Evolutionary conservation across 2,888 invertebrate species (phyloP), one percentile per base, ranked within the genome.

Genomic region (Drosophila cognata): DNA sequence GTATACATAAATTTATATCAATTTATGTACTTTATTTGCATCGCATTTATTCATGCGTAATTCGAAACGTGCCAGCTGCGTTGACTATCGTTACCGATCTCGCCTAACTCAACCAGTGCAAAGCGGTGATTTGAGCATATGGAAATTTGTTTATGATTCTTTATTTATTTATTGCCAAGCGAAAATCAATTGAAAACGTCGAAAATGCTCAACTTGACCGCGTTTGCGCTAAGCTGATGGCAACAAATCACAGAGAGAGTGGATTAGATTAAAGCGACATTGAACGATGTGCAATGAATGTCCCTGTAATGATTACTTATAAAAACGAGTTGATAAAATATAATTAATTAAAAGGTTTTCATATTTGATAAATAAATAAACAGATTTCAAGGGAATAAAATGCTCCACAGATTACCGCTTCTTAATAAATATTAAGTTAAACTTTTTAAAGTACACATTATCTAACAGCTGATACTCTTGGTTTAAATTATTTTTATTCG

Each of bases 1-100:
- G 33, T 71, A 33, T 71, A 55, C 51, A 64, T 16, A 74, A 87
- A 89, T 89, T 87, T 69, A 82, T 86, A 82, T 84, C 90, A 87
- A 87, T 90, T 87, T 86, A 77, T 71, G 53, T 59, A 38, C 41
- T 62, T 78, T 87, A 67, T 69, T 66, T 89, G 72, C 73, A 76
- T 65, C 89, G 79, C 74, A 79, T 72, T 87, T 81, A 76, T 73
- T 86, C 65, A 76, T 72, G 63, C 74, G 85, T 71, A 82, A 85
- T 64, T 71, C 52, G 68, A 89, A 79, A 74, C 88, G 80, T 64
- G 77, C 67, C 84, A 89, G 74, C 76, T 84, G 84, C 77, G 65
- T 52, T 46, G 50, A 36, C 36, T 48, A 67, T 11, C 59, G 55
- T 73, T 69, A 70, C 63, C 80, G 67, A 75, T 67, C 61, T 62